Percentiles rank a stretch among this genome's conserved stretches.
These are phyloP conservation scores for Gonocerus acuteangulatus DNA, from an alignment of 2,888 invertebrate genomes.

Conservation along the genomic window DNA sequence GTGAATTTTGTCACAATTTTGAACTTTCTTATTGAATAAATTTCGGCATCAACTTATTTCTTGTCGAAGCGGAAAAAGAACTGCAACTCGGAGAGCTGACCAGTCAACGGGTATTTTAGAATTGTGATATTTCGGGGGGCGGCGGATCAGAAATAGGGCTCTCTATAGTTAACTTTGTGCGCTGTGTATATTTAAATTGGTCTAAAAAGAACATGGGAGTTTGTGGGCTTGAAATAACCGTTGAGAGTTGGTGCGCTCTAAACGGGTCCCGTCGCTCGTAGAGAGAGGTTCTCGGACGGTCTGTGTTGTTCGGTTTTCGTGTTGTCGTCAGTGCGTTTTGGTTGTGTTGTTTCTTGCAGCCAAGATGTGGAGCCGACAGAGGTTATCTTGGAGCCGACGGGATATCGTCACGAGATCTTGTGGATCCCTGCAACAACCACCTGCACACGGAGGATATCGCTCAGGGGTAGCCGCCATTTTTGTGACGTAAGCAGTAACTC, in stretches of 20 bases:
- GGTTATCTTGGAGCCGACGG: background rate
- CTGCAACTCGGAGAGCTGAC: conserved; percentile 14
- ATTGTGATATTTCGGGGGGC: conserved; percentile 39
- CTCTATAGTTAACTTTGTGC: conserved; percentile 38
- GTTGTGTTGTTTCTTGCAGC: background rate
- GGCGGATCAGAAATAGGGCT: conserved; percentile 38
- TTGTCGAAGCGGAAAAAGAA: conserved; percentile 2
- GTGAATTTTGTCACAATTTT: too few relatives aligned
- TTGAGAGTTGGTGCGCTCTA: conserved; percentile 20
- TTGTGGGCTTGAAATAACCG: conserved; percentile 37
- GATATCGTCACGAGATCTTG: background rate
- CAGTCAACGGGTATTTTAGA: conserved; percentile 37
- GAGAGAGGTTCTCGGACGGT: conserved; percentile 9
- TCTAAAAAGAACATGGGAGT: conserved; percentile 37
- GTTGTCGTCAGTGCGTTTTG: background rate
- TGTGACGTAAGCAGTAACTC: background rate
- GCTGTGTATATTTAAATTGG: conserved; percentile 39
- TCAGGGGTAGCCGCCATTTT: background rate
- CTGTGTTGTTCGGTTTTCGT: background rate
- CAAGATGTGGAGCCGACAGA: background rate
- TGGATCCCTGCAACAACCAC: background rate
- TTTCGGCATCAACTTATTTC: too few relatives aligned
- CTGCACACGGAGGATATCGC: background rate
- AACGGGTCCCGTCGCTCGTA: conserved; percentile 14
- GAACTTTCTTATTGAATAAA: too few relatives aligned